Percentiles rank a stretch among this genome's conserved stretches.
These are phyloP conservation scores for Halichoerus grypus DNA, from an alignment of 2,113 vertebrate genomes.

Conservation along the genomic window DNA sequence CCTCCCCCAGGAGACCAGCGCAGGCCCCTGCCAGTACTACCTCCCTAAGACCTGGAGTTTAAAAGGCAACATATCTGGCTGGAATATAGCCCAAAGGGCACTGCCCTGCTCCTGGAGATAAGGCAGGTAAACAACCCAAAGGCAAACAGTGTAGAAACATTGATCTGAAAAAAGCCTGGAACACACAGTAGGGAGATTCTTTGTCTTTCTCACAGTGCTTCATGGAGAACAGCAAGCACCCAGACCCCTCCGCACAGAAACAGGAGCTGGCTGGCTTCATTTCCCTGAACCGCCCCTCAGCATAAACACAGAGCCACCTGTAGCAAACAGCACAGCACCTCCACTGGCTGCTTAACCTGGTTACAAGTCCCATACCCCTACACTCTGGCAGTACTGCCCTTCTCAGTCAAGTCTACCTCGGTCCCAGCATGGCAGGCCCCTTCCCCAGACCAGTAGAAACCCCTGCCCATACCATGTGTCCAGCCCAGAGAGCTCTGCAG, in stretches of 20 bases:
- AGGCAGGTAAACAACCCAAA: not conserved
- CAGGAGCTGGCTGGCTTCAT: not conserved
- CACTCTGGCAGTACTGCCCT: not conserved
- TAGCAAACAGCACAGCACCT: not conserved
- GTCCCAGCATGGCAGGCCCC: not conserved
- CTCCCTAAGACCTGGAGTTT: not conserved
- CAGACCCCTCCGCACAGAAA: not conserved
- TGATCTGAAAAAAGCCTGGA: not conserved
- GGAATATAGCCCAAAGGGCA: not conserved
- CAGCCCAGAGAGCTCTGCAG: not conserved
- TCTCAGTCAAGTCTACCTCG: not conserved
- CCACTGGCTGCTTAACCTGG: not conserved
- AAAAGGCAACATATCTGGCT: not conserved
- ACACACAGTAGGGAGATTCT: not conserved
- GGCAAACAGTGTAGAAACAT: not conserved
- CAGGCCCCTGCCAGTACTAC: not conserved
- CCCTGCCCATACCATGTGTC: not conserved
- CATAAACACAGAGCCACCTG: not conserved
- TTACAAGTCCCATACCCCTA: not conserved
- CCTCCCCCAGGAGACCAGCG: not conserved
- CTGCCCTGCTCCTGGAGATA: not conserved
- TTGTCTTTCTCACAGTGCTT: not conserved
- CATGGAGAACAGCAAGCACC: not conserved
- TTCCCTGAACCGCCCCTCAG: not conserved
- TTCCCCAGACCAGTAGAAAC: not conserved